Percentiles rank a stretch among this genome's conserved stretches.
Conservation (phyloP, 2,888 invertebrate genomes). For the Ormyrus pomaceus region DNA sequence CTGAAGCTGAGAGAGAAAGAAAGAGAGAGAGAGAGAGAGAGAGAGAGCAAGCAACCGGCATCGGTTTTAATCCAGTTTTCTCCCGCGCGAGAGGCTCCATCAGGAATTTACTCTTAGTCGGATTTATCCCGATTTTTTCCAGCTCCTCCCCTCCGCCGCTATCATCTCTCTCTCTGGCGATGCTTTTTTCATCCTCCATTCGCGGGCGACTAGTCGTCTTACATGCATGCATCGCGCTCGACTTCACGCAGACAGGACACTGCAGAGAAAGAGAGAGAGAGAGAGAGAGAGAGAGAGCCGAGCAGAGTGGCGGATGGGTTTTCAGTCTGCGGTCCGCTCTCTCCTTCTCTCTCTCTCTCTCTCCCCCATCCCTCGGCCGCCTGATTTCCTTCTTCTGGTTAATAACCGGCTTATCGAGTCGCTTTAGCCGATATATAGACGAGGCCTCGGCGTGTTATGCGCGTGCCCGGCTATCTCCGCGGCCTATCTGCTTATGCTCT, state of each 20-base stretch:
- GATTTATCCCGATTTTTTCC: too few species aligned
- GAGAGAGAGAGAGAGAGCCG: neutral
- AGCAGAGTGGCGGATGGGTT: conserved; percentile 35
- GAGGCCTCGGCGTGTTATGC: conserved; percentile 24
- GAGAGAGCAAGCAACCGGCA: too few species aligned
- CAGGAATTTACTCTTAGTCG: too few species aligned
- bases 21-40: too few species aligned
- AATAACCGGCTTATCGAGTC: conserved; percentile 61
- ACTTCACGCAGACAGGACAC: conserved; percentile 4
- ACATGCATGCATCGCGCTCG: neutral
- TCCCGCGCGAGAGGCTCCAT: too few species aligned
- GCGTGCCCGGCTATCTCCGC: conserved; percentile 32
- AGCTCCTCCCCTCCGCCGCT: too few species aligned
- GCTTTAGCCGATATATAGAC: conserved; percentile 44
- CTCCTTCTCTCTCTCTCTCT: conserved; percentile 15
- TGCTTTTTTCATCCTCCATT: neutral
- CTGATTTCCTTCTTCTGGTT: conserved; percentile 58
- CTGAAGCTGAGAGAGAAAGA: too few species aligned
- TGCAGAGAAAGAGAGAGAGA: too few species aligned
- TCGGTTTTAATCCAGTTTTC: too few species aligned
- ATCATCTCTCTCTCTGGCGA: neutral
- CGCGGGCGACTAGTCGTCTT: neutral
- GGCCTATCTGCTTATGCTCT: conserved; percentile 42
- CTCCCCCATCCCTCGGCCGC: conserved; percentile 4
- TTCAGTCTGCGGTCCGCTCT: conserved; percentile 42